A percentile compares a stretch with the other conserved stretches of the same genome.
phyloP scores from a whole-genome alignment of 1,140 invertebrate genomes.

The Anoplolepis gracilipes region DNA sequence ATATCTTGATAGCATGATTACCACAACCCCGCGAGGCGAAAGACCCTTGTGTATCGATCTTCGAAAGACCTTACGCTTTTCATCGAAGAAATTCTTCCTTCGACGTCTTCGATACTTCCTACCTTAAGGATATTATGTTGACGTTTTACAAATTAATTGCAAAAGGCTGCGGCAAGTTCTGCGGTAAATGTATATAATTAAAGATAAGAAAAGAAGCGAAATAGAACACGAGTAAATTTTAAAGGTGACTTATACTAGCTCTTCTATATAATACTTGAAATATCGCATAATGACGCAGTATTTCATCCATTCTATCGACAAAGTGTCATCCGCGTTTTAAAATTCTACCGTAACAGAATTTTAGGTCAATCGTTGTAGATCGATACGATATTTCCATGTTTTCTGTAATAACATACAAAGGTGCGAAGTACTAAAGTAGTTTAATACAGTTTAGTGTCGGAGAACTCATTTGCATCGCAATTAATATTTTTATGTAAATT shows the following conservation, averaged over 20 bases:
- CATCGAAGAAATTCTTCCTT: slow-evolving; percentile 19
- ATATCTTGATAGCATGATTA: slow-evolving; percentile 63
- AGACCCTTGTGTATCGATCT: slow-evolving; percentile 67
- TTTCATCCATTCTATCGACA: slow-evolving; percentile 35
- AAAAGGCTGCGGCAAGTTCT: not conserved
- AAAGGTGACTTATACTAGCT: not conserved
- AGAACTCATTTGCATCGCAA: slow-evolving; percentile 35
- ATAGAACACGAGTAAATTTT: not conserved
- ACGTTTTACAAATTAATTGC: slow-evolving; percentile 22
- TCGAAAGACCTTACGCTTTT: slow-evolving; percentile 45
- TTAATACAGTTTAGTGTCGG: not conserved
- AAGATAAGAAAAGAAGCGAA: slow-evolving; percentile 7
- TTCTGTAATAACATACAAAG: not conserved
- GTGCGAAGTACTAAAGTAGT: not conserved
- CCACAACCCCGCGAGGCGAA: slow-evolving; percentile 50
- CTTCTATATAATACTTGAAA: not conserved
- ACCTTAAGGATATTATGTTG: not conserved
- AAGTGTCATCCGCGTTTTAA: slow-evolving; percentile 47
- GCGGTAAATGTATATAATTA: not conserved
- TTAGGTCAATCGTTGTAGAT: slow-evolving; percentile 44
- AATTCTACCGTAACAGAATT: slow-evolving; percentile 36
- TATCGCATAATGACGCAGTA: not conserved
- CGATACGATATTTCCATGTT: slow-evolving; percentile 1
- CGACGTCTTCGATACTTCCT: not conserved
- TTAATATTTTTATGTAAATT: slow-evolving; percentile 54